Evolutionary conservation across 2,797 vertebrate genomes (phyloP).

Genomic region (Sebastes steindachneri): DNA sequence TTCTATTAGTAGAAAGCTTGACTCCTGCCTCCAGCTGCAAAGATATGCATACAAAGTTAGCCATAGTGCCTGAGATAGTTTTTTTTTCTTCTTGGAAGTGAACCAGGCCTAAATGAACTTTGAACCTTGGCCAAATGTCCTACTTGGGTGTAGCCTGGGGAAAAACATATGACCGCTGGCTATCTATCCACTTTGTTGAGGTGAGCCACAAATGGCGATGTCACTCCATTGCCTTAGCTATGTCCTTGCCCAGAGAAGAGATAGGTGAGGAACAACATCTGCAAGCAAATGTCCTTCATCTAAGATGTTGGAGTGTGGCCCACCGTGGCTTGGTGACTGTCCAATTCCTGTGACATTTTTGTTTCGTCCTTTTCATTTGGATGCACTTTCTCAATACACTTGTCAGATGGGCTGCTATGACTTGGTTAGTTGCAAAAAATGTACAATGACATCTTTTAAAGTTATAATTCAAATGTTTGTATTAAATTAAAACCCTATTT

Average conservation of each 20-base stretch:
- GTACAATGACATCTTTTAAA: background rate
- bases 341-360: slow-evolving; percentile 2
- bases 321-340: background rate
- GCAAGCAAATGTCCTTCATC: slow-evolving; percentile 43
- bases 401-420: background rate
- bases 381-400: background rate
- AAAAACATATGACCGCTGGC: slow-evolving; percentile 36
- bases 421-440: background rate
- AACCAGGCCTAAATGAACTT: slow-evolving; percentile 22
- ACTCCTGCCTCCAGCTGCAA: background rate
- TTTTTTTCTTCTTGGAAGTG: background rate
- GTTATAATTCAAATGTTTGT: background rate
- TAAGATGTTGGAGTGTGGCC: slow-evolving; percentile 18
- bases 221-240: slow-evolving; percentile 23
- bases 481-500: background rate
- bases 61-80: background rate
- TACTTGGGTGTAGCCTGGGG: slow-evolving; percentile 29
- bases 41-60: background rate
- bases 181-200: slow-evolving; percentile 20
- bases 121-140: slow-evolving; percentile 1
- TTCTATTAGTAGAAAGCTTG: background rate
- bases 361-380: background rate
- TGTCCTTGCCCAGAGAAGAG: slow-evolving; percentile 42
- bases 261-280: slow-evolving; percentile 42
- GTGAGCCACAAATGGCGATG: slow-evolving; percentile 29